Evolutionary conservation across 2,888 invertebrate species (phyloP).

Genomic region (Brenthis daphne): DNA sequence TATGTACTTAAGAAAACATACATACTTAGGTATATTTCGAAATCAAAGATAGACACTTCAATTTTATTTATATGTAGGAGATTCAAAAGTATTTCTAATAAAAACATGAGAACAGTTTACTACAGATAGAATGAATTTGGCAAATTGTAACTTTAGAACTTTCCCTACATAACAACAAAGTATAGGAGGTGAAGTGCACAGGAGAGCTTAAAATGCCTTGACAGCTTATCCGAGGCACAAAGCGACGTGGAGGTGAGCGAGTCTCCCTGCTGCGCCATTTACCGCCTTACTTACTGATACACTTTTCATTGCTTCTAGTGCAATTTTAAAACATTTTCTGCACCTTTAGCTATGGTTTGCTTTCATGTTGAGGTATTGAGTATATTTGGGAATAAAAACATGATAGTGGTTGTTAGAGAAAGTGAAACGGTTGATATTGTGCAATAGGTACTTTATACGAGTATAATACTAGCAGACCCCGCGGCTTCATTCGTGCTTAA

Average conservation of each 20-base stretch:
- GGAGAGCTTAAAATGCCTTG: slow-evolving; percentile 43
- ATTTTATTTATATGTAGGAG: no score
- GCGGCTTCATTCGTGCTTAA: no score
- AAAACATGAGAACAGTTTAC: background rate
- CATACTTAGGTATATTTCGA: no score
- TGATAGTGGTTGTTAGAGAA: background rate
- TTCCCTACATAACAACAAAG: slow-evolving; percentile 31
- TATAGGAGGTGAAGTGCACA: slow-evolving; percentile 37
- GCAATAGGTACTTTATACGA: background rate
- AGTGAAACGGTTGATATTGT: background rate
- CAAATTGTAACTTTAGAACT: slow-evolving; percentile 31
- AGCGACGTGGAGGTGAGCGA: slow-evolving; percentile 38
- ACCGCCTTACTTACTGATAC: slow-evolving; percentile 44
- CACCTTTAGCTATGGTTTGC: slow-evolving; percentile 18
- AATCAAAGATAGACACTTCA: no score
- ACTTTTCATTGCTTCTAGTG: slow-evolving; percentile 40
- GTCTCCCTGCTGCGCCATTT: slow-evolving; percentile 42
- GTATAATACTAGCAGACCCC: no score
- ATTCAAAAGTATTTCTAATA: no score
- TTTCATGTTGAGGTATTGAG: slow-evolving; percentile 10
- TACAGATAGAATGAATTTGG: slow-evolving; percentile 20
- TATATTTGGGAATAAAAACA: slow-evolving; percentile 7
- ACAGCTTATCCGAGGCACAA: slow-evolving; percentile 50
- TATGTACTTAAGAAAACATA: no score
- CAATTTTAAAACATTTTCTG: slow-evolving; percentile 32